These are phyloP conservation scores for Euwallacea similis DNA, from an alignment of 1,140 invertebrate species.

Conservation along the genomic window DNA sequence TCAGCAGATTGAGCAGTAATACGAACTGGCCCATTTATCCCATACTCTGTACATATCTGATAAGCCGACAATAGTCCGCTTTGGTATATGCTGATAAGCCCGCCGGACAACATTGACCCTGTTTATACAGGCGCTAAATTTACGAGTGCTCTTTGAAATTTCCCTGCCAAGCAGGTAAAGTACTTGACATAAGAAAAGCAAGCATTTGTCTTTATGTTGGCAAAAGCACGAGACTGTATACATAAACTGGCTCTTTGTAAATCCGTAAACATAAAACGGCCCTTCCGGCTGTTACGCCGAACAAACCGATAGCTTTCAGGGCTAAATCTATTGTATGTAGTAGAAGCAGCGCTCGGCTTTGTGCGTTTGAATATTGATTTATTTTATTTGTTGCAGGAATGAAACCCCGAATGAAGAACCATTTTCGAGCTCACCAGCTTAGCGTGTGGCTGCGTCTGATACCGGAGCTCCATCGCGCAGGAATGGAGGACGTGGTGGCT, in stretches of 20 bases:
- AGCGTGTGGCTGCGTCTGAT: slow-evolving; percentile 93
- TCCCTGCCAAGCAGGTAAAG: no score
- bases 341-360: not conserved
- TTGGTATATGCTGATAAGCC: slow-evolving; percentile 4
- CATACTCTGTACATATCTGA: not conserved
- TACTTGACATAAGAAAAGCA: no score
- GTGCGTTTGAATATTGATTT: not conserved
- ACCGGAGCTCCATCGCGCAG: slow-evolving; percentile 86
- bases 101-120: no score
- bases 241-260: not conserved
- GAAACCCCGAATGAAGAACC: slow-evolving; percentile 89
- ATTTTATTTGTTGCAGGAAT: slow-evolving; percentile 65
- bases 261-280: slow-evolving; percentile 9
- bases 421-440: slow-evolving; percentile 90
- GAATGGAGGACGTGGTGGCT: slow-evolving; percentile 83
- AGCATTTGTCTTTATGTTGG: no score
- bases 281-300: not conserved
- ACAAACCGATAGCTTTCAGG: not conserved
- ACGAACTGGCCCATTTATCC: not conserved
- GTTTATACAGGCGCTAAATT: no score
- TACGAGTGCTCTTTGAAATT: no score
- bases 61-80: not conserved
- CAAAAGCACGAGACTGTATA: not conserved
- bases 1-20: slow-evolving; percentile 8
- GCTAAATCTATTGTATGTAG: not conserved